These are phyloP conservation scores for human (Homo sapiens) DNA, from an alignment of 2,113 vertebrate species.

Conservation along the genomic window DNA sequence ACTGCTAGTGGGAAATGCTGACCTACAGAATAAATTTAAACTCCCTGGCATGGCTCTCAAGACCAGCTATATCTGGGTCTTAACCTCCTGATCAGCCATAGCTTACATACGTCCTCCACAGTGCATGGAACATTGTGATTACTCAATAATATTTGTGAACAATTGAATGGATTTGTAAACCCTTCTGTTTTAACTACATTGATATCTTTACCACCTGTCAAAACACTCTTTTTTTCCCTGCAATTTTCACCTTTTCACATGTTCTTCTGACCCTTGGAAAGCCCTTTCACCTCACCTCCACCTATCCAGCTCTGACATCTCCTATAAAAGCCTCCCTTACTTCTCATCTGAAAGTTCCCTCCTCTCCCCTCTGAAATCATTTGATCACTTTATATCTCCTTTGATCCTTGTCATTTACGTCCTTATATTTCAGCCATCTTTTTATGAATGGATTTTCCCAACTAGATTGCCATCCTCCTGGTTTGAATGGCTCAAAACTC, in stretches of 20 bases:
- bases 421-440: not conserved
- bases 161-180: not conserved
- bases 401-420: not conserved
- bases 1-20: not conserved
- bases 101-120: not conserved
- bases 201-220: not conserved
- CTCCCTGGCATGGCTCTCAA: not conserved
- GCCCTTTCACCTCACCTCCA: not conserved
- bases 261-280: not conserved
- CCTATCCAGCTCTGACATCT: not conserved
- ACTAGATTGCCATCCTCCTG: not conserved
- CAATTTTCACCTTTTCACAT: not conserved
- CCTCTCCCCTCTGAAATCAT: not conserved
- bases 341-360: not conserved
- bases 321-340: not conserved
- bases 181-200: not conserved
- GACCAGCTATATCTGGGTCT: not conserved
- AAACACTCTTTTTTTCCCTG: not conserved
- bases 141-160: not conserved
- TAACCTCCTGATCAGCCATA: not conserved
- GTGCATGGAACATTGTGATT: not conserved
- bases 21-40: not conserved
- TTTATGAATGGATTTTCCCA: conserved; percentile 7
- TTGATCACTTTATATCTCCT: not conserved
- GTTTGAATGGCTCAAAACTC: not conserved